Conservation (phyloP, 2,113 vertebrate species). For the Cyprinodon variegatus region DNA sequence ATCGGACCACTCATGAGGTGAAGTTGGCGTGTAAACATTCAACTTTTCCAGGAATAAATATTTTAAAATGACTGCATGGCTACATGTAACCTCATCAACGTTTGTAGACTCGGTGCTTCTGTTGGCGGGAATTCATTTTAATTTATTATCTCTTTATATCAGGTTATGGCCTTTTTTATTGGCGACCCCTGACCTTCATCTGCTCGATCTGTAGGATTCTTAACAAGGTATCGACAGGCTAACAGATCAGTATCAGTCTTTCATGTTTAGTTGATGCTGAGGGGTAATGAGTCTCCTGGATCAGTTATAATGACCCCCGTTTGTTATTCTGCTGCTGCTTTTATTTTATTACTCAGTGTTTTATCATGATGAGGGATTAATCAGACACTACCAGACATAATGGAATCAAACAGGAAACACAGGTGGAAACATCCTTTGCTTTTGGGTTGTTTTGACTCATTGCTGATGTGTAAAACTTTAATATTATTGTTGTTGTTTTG, state of each 20-base stretch:
- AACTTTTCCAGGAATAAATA: neutral
- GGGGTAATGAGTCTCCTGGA: neutral
- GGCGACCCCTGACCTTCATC: neutral
- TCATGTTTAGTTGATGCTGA: slow-evolving; percentile 7
- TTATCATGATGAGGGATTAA: slow-evolving; percentile 38
- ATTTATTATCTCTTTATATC: neutral
- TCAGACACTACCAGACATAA: slow-evolving; percentile 59
- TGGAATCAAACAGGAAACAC: slow-evolving; percentile 61
- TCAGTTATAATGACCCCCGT: slow-evolving; percentile 26
- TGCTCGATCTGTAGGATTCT: neutral
- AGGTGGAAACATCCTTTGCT: slow-evolving; percentile 49
- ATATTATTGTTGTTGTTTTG: slow-evolving; percentile 12
- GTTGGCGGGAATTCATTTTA: neutral
- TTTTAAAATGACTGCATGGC: neutral
- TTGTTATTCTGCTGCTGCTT: slow-evolving; percentile 51
- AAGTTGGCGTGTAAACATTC: neutral
- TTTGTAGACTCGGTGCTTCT: neutral
- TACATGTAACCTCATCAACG: neutral
- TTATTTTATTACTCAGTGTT: slow-evolving; percentile 19
- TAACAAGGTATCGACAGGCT: neutral
- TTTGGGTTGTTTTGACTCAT: slow-evolving; percentile 41
- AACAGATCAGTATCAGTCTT: slow-evolving; percentile 19
- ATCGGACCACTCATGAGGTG: neutral
- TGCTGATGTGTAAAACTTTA: slow-evolving; percentile 56
- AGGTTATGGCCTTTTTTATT: neutral